phyloP scores from a whole-genome alignment of 2,113 vertebrate genomes.

The Saimiri boliviensis region DNA sequence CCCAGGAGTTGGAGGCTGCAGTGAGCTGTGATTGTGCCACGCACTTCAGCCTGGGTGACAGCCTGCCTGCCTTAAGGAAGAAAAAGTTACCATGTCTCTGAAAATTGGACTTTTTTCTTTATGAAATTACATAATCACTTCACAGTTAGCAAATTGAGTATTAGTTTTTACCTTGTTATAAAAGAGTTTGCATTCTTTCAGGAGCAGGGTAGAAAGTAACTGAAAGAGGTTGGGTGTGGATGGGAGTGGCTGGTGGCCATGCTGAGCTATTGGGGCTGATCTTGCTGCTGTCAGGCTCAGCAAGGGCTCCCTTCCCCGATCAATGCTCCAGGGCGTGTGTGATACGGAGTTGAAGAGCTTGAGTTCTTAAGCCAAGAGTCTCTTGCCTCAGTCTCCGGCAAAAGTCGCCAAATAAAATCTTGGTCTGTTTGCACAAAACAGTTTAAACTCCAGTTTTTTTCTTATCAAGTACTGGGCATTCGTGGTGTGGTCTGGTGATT shows the following conservation, averaged over 20 bases:
- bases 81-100: background rate
- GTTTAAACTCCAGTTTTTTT: background rate
- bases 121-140: background rate
- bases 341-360: background rate
- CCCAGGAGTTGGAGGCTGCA: no score
- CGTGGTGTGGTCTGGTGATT: background rate
- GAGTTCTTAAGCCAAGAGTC: background rate
- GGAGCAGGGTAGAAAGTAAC: background rate
- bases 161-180: background rate
- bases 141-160: background rate
- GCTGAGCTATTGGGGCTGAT: accelerated
- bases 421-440: background rate
- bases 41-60: no score
- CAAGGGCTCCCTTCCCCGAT: background rate
- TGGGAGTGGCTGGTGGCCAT: accelerated
- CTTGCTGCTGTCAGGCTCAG: background rate
- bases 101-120: background rate
- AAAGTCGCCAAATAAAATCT: background rate
- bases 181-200: background rate
- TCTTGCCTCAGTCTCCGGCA: background rate
- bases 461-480: background rate
- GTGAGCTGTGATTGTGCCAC: no score
- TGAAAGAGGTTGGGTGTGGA: no score
- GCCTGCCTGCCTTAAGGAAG: background rate
- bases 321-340: accelerated